Conservation (phyloP, 2,797 vertebrate species). For the Percopsis omiscomaycus region DNA sequence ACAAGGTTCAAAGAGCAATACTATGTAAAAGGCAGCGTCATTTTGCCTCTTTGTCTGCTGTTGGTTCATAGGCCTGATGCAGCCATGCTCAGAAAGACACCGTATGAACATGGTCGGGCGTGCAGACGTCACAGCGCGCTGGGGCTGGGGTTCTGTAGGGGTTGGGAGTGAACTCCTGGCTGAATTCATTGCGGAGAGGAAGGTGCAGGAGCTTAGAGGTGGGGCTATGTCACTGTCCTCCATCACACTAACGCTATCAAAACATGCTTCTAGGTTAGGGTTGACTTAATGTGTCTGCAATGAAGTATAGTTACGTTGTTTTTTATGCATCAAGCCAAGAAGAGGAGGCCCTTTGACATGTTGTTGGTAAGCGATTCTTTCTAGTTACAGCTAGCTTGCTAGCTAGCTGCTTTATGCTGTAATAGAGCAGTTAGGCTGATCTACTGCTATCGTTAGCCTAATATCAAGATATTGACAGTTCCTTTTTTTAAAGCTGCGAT, state of each 20-base stretch:
- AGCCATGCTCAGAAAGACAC: not conserved
- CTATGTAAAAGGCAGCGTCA: too few relatives aligned
- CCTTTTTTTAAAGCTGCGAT: constrained; percentile 1
- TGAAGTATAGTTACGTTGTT: constrained; percentile 23
- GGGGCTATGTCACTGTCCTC: constrained; percentile 49
- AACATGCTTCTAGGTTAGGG: not conserved
- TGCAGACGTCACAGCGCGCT: constrained; percentile 49
- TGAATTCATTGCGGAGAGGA: constrained; percentile 44
- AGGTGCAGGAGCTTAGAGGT: constrained; percentile 40
- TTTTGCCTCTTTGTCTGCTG: too few relatives aligned
- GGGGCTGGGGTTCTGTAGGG: constrained; percentile 46
- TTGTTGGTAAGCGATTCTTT: constrained; percentile 47
- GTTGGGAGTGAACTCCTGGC: constrained; percentile 21
- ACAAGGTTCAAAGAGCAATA: too few relatives aligned
- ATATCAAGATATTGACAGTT: not conserved
- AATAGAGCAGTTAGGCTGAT: constrained; percentile 46
- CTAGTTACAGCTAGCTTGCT: constrained; percentile 2
- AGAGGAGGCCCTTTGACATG: constrained; percentile 53
- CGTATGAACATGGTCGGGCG: not conserved
- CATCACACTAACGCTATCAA: constrained; percentile 13
- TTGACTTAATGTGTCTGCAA: constrained; percentile 9
- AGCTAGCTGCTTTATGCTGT: constrained; percentile 41
- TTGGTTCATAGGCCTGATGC: not conserved
- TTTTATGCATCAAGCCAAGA: constrained; percentile 14
- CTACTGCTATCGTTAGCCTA: constrained; percentile 11